A percentile compares a stretch with the other conserved stretches of the same genome.
Evolutionary conservation across 2,797 vertebrate species (phyloP).

Genomic region (Channa striata): DNA sequence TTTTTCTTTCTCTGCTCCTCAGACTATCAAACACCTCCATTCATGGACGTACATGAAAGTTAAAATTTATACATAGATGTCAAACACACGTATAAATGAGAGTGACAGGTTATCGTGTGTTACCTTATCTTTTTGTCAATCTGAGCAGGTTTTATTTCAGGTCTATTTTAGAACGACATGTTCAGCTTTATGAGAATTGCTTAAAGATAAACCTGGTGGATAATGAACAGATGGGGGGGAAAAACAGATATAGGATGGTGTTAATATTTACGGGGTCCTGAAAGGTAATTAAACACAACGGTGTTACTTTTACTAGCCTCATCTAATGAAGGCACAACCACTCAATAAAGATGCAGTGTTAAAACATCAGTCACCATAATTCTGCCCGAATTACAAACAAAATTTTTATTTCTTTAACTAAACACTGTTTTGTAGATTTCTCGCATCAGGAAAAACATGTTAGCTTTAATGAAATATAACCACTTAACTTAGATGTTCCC

Average conservation of each 20-base stretch:
- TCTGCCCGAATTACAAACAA: slow-evolving; percentile 22
- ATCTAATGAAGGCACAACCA: slow-evolving; percentile 50
- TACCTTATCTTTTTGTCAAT: slow-evolving; percentile 44
- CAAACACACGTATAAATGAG: slow-evolving; percentile 28
- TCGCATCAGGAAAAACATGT: neutral
- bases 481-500: slow-evolving; percentile 29
- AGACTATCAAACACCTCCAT: neutral
- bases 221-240: slow-evolving; percentile 22
- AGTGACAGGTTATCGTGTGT: slow-evolving; percentile 29
- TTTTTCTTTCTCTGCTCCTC: neutral
- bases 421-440: neutral
- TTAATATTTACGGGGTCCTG: slow-evolving; percentile 60
- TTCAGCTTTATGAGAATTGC: slow-evolving; percentile 42
- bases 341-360: slow-evolving; percentile 47
- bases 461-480: slow-evolving; percentile 31
- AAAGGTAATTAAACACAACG: slow-evolving; percentile 58
- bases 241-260: neutral
- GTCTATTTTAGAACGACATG: slow-evolving; percentile 27
- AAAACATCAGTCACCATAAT: slow-evolving; percentile 43
- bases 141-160: slow-evolving; percentile 42
- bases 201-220: slow-evolving; percentile 31
- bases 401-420: neutral
- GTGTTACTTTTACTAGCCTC: slow-evolving; percentile 46
- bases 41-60: neutral
- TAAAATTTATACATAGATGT: slow-evolving; percentile 47